Base-by-base conservation (phyloP, 2,797 vertebrate species). In the Anguilla marmorata region DNA sequence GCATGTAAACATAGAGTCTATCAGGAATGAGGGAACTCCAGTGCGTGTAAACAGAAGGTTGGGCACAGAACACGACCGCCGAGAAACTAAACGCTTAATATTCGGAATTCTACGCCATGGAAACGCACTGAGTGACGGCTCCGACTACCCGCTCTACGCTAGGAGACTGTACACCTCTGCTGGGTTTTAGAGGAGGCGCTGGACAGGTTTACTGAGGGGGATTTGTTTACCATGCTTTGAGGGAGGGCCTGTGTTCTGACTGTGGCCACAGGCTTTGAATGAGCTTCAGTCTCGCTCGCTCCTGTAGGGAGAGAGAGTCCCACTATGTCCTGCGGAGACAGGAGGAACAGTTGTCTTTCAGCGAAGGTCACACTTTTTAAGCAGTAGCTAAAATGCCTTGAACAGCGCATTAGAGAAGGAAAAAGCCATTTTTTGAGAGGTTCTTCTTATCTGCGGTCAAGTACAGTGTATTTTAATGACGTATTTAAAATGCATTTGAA, bases 91-190 rank as follows among this genome's bases (percentile, higher is more conserved):
- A 84, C 14, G 24, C 3, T 87, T 85, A 83, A 66, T 19, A 87
- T 72, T 60, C 86, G 84, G 80, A 91, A 87, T 76, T 52, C 45
- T 89, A 87, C 86, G 90, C 94, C 94, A 94, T 95, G 94, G 92
- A 94, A 95, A 95, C 94, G 93, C 92, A 92, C 90, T 91, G 89
- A 91, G 80, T 84, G 48, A 88, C 4, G 66, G 82, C 48, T 90
- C 86, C 86, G 89, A 85, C 50, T 41, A n/a, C 86, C 86, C 72
- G 50, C 45, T 92, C 90, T 92, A 94, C 85, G 90, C 92, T 96
- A 96, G 89, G 95, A 96, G 89, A 96, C 89, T 74, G 95, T 92
- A 84, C 96, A 96, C 92, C 85, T 95, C 91, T 93, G 94, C 89
- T 93, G 93, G 89, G 91, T 37, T 89, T 88, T 88, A 82, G 93